Evolutionary conservation across 2,113 vertebrate species (phyloP).

Genomic region (Megaleporinus macrocephalus): DNA sequence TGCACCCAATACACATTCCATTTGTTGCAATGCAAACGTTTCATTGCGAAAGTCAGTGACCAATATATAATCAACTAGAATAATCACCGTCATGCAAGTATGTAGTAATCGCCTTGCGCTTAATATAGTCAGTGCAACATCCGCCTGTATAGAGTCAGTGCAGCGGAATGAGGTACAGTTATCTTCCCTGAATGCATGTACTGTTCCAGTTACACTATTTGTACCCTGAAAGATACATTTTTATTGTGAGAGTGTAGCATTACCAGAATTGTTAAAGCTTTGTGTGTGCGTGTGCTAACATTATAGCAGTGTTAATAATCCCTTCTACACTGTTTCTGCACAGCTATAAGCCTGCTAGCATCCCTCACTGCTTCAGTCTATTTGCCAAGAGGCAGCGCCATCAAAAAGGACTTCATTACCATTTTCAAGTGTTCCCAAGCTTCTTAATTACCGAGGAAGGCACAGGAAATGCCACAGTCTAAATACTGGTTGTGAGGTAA

Average conservation of each 20-base stretch:
- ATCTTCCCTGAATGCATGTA: too few species aligned
- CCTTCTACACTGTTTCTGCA: neutral
- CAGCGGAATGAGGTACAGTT: too few species aligned
- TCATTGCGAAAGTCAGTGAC: too few species aligned
- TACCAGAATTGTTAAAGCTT: neutral
- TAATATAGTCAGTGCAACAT: too few species aligned
- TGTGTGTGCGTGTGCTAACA: neutral
- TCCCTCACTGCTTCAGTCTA: neutral
- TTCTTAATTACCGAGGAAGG: constrained; percentile 66
- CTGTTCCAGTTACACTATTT: too few species aligned
- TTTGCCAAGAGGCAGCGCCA: constrained; percentile 55
- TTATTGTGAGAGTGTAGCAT: neutral
- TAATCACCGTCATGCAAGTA: too few species aligned
- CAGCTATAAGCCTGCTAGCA: neutral
- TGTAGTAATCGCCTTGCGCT: too few species aligned
- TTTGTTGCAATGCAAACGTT: too few species aligned
- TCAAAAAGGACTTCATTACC: constrained; percentile 67
- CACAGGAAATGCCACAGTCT: constrained; percentile 67
- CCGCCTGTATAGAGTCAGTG: too few species aligned
- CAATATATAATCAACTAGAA: too few species aligned
- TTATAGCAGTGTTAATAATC: neutral
- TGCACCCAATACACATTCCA: too few species aligned
- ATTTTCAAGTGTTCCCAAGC: constrained; percentile 65
- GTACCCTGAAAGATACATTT: too few species aligned
- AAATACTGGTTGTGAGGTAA: constrained; percentile 66